Conservation (phyloP, 1,140 invertebrate species). For the Ostrea edulis region DNA sequence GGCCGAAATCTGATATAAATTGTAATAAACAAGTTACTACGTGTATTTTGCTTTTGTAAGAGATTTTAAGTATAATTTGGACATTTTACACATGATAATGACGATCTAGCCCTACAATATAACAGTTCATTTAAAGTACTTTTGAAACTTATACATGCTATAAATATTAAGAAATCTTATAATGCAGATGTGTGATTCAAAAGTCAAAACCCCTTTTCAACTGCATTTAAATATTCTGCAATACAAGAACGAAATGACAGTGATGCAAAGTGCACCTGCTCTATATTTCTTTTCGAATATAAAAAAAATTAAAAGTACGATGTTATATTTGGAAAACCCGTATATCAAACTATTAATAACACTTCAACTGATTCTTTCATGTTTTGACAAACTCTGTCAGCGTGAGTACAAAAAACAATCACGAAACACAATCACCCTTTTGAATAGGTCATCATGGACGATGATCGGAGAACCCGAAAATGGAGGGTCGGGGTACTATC, state of each 20-base stretch:
- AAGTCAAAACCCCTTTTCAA: slow-evolving; percentile 22
- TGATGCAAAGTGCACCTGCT: slow-evolving; percentile 6
- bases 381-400: background rate
- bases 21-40: no score
- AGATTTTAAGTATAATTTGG: no score
- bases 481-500: slow-evolving; percentile 25
- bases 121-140: slow-evolving; percentile 7
- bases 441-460: slow-evolving; percentile 19
- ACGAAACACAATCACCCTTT: slow-evolving; percentile 14
- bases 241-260: background rate
- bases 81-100: no score
- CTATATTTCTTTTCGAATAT: slow-evolving; percentile 22
- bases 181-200: background rate
- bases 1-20: no score
- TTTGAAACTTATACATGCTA: background rate
- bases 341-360: background rate
- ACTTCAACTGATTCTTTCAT: slow-evolving; percentile 21
- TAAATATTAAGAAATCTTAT: background rate
- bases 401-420: slow-evolving; percentile 6
- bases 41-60: no score
- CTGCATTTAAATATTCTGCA: slow-evolving; percentile 20
- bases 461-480: background rate
- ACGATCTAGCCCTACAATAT: no score
- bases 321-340: background rate
- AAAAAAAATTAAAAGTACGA: slow-evolving; percentile 25